A percentile compares a stretch with the other conserved stretches of the same genome.
phyloP scores from a whole-genome alignment of 2,113 vertebrate genomes.

The Quiscalus mexicanus region DNA sequence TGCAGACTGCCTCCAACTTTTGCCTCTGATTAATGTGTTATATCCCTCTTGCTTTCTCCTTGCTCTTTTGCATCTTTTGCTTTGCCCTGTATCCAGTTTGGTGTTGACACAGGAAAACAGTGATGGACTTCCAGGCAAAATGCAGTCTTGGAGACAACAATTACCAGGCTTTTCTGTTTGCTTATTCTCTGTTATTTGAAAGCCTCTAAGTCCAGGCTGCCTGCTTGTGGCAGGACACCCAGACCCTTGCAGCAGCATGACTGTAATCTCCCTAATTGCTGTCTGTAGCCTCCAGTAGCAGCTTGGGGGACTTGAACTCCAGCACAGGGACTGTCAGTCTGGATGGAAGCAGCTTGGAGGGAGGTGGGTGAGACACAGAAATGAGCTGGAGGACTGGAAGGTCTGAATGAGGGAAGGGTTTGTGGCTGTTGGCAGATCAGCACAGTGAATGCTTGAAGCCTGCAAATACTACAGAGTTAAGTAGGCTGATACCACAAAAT shows the following conservation, averaged over 20 bases:
- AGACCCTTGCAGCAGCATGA: neutral
- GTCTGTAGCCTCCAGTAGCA: neutral
- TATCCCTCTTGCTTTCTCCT: neutral
- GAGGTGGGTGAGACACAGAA: neutral
- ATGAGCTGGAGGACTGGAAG: neutral
- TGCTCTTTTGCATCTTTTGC: neutral
- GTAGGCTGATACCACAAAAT: neutral
- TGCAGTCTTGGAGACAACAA: neutral
- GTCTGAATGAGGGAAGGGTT: neutral
- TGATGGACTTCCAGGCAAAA: neutral
- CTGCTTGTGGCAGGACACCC: neutral
- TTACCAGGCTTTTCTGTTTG: slow-evolving; percentile 2
- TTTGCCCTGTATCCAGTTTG: neutral
- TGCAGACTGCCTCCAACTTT: slow-evolving; percentile 42
- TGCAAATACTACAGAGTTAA: neutral
- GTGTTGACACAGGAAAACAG: neutral
- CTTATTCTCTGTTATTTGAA: neutral
- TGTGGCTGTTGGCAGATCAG: neutral
- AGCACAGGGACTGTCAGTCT: neutral
- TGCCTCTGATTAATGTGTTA: slow-evolving; percentile 2
- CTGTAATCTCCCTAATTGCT: neutral
- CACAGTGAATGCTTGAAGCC: neutral
- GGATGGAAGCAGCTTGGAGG: neutral
- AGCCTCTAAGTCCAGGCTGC: neutral
- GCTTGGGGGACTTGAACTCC: neutral